Conservation (phyloP, 2,797 vertebrate genomes). For the Pangasius sanitwongsei region DNA sequence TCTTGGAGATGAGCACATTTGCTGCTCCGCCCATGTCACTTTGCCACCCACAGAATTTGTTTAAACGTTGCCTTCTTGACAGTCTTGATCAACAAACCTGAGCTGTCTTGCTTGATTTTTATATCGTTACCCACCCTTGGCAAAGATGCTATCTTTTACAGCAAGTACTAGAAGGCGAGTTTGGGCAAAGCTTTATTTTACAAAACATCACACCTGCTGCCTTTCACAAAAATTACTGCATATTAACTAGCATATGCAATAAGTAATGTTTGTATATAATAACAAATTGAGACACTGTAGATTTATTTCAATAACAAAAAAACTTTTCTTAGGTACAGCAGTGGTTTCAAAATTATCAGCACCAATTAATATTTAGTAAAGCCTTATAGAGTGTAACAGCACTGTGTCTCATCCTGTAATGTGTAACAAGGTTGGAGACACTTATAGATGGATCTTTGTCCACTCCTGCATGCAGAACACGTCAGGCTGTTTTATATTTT, state of each 20-base stretch:
- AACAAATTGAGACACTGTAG: neutral
- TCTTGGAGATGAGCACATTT: neutral
- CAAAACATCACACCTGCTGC: neutral
- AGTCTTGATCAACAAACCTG: neutral
- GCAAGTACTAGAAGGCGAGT: neutral
- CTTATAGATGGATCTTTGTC: neutral
- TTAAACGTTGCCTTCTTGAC: neutral
- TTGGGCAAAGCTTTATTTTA: neutral
- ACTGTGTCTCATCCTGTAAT: neutral
- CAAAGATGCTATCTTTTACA: neutral
- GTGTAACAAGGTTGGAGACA: neutral
- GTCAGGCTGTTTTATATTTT: too few species aligned
- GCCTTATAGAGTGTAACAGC: neutral
- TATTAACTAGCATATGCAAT: neutral
- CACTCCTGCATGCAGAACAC: neutral
- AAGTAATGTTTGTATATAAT: neutral
- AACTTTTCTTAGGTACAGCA: neutral
- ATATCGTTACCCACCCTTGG: neutral
- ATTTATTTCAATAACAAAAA: neutral
- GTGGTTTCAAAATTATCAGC: neutral
- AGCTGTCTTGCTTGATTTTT: neutral
- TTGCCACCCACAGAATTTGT: neutral
- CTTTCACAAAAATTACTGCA: neutral
- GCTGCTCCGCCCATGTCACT: neutral
- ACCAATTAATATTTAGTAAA: neutral